Conservation (phyloP, 1,140 invertebrate genomes). For the Macrobrachium nipponense region DNA sequence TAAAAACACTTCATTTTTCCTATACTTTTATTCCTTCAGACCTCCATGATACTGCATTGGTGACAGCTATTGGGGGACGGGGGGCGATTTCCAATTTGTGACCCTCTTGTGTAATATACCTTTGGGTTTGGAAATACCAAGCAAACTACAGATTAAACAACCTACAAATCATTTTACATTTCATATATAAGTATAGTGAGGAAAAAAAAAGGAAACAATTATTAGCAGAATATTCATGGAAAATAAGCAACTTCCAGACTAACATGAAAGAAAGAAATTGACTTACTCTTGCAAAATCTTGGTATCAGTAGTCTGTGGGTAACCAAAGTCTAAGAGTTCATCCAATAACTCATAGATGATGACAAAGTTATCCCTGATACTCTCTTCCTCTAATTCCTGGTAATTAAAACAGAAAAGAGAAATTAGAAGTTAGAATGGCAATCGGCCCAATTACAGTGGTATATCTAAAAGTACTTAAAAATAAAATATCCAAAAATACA, state of each 20-base stretch:
- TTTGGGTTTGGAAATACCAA: not conserved
- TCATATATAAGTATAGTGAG: too few species aligned
- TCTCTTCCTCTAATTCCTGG: slow-evolving; percentile 98
- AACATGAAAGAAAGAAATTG: not conserved
- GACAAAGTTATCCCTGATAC: slow-evolving; percentile 99
- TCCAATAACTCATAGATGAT: slow-evolving; percentile 98
- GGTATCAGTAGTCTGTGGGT: slow-evolving; percentile 98
- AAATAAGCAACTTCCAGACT: not conserved
- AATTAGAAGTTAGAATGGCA: not conserved
- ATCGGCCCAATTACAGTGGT: not conserved
- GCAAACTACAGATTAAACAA: slow-evolving; percentile 2
- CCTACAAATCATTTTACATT: too few species aligned
- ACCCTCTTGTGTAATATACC: slow-evolving; percentile 92
- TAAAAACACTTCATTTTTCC: slow-evolving; percentile 99
- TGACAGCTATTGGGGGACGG: slow-evolving; percentile 98
- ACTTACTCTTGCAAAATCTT: slow-evolving; percentile 97
- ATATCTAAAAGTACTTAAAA: not conserved
- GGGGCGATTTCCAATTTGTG: slow-evolving; percentile 98
- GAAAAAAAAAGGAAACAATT: too few species aligned
- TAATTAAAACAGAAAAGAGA: not conserved
- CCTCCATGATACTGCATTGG: slow-evolving; percentile 99
- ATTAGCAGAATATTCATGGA: not conserved
- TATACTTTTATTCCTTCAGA: slow-evolving; percentile 99
- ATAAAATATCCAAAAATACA: too few species aligned
- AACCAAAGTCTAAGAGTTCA: slow-evolving; percentile 99